Percentiles rank a stretch among this genome's conserved stretches.
phyloP scores from a whole-genome alignment of 1,140 invertebrate genomes.

The Brachionus paranguensis region DNA sequence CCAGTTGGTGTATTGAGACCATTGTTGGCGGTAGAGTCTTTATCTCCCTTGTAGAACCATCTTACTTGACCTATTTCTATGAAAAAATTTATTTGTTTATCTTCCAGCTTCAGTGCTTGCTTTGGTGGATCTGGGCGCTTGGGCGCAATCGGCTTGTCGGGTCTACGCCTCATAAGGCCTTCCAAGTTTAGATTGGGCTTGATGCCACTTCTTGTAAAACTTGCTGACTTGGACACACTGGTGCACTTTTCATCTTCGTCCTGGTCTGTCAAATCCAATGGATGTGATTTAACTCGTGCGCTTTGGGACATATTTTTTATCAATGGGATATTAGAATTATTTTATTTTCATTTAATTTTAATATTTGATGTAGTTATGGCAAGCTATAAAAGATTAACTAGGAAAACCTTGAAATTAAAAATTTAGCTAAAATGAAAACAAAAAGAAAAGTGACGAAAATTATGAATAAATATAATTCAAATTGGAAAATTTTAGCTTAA shows the following conservation, averaged over 20 bases:
- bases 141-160: background rate
- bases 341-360: background rate
- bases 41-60: slow-evolving; percentile 37
- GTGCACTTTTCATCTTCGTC: background rate
- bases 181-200: background rate
- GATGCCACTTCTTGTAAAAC: background rate
- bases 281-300: background rate
- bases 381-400: background rate
- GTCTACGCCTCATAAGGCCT: background rate
- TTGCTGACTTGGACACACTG: background rate
- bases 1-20: background rate
- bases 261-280: background rate
- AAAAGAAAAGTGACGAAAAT: background rate
- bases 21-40: background rate
- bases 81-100: background rate
- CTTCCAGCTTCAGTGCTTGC: background rate
- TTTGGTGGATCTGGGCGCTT: background rate
- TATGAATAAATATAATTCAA: background rate
- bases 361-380: background rate
- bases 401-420: background rate
- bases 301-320: background rate
- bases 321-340: background rate
- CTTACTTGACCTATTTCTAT: background rate
- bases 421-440: background rate
- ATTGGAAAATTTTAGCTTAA: background rate